A percentile compares a stretch with the other conserved stretches of the same genome.
phyloP scores from a whole-genome alignment of 2,888 invertebrate genomes.

The Eumerus sabulonum region DNA sequence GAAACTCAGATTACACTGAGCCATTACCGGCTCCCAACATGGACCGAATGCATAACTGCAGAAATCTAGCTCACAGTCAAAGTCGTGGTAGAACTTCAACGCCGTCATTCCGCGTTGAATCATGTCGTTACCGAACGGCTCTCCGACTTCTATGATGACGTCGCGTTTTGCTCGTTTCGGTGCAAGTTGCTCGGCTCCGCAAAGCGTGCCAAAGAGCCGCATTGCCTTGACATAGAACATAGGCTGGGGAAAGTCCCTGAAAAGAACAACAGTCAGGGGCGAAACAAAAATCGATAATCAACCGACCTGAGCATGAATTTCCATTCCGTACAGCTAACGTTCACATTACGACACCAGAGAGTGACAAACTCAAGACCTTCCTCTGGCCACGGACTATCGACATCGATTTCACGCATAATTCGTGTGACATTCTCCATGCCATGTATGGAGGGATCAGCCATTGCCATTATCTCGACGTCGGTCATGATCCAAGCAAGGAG shows the following conservation, averaged over 20 bases:
- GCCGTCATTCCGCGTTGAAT: slow-evolving; percentile 96
- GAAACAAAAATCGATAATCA: not conserved
- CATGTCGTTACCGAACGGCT: slow-evolving; percentile 90
- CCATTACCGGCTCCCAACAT: slow-evolving; percentile 96
- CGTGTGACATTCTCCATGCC: slow-evolving; percentile 87
- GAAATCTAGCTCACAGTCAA: slow-evolving; percentile 94
- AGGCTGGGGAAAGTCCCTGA: slow-evolving; percentile 95
- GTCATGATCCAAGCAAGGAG: slow-evolving; percentile 93
- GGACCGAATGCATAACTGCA: slow-evolving; percentile 98
- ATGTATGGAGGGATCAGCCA: slow-evolving; percentile 93
- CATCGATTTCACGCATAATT: slow-evolving; percentile 89
- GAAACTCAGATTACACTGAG: slow-evolving; percentile 83
- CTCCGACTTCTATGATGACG: slow-evolving; percentile 84
- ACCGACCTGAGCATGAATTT: slow-evolving; percentile 85
- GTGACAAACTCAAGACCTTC: slow-evolving; percentile 93
- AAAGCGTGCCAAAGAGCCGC: slow-evolving; percentile 92
- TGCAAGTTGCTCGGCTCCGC: slow-evolving; percentile 93
- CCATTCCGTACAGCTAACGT: slow-evolving; percentile 90
- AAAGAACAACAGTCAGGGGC: slow-evolving; percentile 1
- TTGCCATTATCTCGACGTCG: slow-evolving; percentile 83
- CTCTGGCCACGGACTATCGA: slow-evolving; percentile 94
- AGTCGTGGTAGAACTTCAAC: slow-evolving; percentile 98
- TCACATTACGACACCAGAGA: slow-evolving; percentile 94
- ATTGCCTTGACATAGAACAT: slow-evolving; percentile 91
- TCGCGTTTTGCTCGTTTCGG: slow-evolving; percentile 81